Conservation (phyloP, 2,797 vertebrate genomes). For the Rhinatrema bivittatum region DNA sequence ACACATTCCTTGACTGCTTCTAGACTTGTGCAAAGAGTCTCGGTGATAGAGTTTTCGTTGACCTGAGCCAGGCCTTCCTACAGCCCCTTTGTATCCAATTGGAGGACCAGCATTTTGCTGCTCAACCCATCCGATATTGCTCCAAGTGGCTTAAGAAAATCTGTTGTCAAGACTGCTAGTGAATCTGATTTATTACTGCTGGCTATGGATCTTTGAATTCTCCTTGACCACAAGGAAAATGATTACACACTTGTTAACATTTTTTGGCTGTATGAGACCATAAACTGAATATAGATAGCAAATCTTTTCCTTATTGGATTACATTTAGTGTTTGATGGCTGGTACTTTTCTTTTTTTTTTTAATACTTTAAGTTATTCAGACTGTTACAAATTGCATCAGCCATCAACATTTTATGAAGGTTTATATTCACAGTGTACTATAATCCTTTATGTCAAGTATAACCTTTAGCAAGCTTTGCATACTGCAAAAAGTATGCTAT, state of each 20-base stretch:
- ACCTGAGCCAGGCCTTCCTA: slow-evolving; percentile 2
- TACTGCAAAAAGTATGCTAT: no score
- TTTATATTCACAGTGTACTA: no score
- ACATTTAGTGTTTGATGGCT: slow-evolving; percentile 1
- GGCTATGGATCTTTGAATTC: slow-evolving; percentile 16
- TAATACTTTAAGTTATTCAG: slow-evolving; percentile 6
- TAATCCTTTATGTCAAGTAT: slow-evolving; percentile 2
- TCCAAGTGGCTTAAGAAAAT: no score
- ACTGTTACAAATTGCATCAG: slow-evolving; percentile 9
- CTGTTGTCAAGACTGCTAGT: no score
- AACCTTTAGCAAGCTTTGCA: background rate
- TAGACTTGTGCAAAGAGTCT: no score
- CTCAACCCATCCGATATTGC: no score
- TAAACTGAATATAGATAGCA: slow-evolving; percentile 9
- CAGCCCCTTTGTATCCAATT: background rate
- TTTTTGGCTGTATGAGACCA: slow-evolving; percentile 15
- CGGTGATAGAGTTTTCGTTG: no score
- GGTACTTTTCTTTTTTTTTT: slow-evolving; percentile 2
- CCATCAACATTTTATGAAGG: background rate
- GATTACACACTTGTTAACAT: slow-evolving; percentile 19
- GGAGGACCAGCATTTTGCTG: background rate
- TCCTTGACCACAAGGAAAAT: slow-evolving; percentile 15
- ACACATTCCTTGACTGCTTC: no score
- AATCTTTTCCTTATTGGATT: slow-evolving; percentile 7
- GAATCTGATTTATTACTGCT: slow-evolving; percentile 25